Base-by-base conservation (phyloP, 2,113 vertebrate species). In the Eretmochelys imbricata region DNA sequence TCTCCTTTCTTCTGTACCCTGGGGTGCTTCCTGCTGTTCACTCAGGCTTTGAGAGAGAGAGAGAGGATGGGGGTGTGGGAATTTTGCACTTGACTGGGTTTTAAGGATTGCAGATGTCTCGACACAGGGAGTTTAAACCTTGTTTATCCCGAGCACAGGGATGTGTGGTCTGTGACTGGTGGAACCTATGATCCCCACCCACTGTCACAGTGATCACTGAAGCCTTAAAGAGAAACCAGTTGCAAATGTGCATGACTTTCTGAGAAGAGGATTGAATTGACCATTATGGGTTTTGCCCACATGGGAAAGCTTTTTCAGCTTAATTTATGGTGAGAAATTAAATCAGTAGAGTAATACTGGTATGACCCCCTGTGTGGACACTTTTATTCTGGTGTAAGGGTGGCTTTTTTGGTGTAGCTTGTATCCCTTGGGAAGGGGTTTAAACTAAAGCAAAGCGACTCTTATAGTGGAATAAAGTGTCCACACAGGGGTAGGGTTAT, bases 231-330 rank as follows among this genome's bases (percentile, higher is more conserved):
- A 94, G 87, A 96, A 96, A 92, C 83, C 42, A 87, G 65, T 85
- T 94, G 93, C 87, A 91, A 80, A 97, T 96, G 96, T 96, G 96
- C 96, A 97, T 92, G 22, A 96, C 96, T 97, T 97, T 96, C 96
- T 96, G 94, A 97, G 95, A 97, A 96, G 93, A 95, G 96, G 94
- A 92, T 91, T 85, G 46, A 1, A 0, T 22, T 81, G 84, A 51
- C 93, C 95, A 65, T 96, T 96, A 88, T 84, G 94, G 89, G 88
- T 92, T 50, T 92, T 91, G 91, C 85, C 92, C 95, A 87, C 87
- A 93, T 95, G 95, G 81, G 35, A 85, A 89, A 75, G 85, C 65
- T 89, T 97, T 97, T 87, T 95, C 93, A 88, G 93, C 96, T 92
- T 95, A 8, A 2, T 57, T 89, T 90, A 93, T 91, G 89, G 93